Evolutionary conservation across 2,113 vertebrate species (phyloP), one percentile per base, ranked within the genome.

Genomic region (Oostethus manadensis): DNA sequence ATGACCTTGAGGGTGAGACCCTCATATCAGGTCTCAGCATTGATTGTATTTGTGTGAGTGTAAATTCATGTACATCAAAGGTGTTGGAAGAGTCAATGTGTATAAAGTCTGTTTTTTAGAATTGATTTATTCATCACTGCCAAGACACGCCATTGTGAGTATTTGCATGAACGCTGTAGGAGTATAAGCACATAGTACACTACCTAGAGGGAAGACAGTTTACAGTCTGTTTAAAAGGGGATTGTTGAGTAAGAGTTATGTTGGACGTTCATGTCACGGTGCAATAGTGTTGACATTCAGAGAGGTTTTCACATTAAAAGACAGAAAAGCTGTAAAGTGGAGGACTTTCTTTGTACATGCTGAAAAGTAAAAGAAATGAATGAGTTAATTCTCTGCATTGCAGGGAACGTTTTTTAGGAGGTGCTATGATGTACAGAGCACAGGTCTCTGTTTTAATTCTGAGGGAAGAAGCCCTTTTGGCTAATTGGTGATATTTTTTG

Each of bases 151-250:
- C 6, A 47, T 67, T 71, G 64, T 75, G 50, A 70, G 68, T 79
- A 68, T 83, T 80, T 84, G 84, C 82, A 84, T 86, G 82, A 64
- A 73, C 66, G 57, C 26, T 65, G 64, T 73, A 44, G 58, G 63
- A 45, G 56, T 70, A 50, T 66, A 70, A 80, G 76, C 77, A 82
- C 79, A 81, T 69, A 61, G 50, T 70, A 48, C 29, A 66, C 33
- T 62, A 62, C 61, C 29, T 29, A 9, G 65, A 67, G 65, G 76
- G 10, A 73, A 61, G 61, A 56, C 8, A 4, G 66, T 68, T 79
- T 70, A 75, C 66, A 68, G 58, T 38, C 50, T 49, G 56, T 66
- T 59, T 78, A 69, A 23, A 71, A 76, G 73, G 55, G 71, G 64
- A 64, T 48, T 73, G 71, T 71, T 45, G 23, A 51, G 22, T 22